These are phyloP conservation scores for Myrmecophaga tridactyla DNA, from an alignment of 2,113 vertebrate species.

Conservation along the genomic window DNA sequence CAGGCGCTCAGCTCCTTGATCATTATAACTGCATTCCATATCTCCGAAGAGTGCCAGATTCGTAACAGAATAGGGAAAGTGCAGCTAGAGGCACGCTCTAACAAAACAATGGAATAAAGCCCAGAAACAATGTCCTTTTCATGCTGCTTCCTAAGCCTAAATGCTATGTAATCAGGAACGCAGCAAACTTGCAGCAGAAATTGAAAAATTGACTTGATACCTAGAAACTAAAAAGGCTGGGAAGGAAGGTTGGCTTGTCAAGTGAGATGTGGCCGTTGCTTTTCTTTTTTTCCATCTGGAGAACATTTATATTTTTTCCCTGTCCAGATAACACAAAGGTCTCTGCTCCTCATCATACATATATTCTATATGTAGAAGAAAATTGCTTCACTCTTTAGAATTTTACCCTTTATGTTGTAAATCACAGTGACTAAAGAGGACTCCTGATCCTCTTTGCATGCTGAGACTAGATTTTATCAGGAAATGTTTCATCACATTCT, in stretches of 20 bases:
- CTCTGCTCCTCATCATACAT: conserved; percentile 37
- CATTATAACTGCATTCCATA: conserved; percentile 76
- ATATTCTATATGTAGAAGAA: conserved; percentile 30
- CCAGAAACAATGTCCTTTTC: conserved; percentile 73
- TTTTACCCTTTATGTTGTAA: conserved; percentile 53
- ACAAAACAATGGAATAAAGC: conserved; percentile 74
- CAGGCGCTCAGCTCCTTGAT: conserved; percentile 69
- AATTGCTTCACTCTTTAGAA: conserved; percentile 60
- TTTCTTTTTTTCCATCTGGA: conserved; percentile 8
- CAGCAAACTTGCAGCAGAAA: conserved; percentile 30
- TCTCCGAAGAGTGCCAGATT: conserved; percentile 68
- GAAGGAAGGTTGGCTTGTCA: conserved; percentile 2
- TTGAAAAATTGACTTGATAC: conserved; percentile 58
- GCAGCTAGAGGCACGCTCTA: conserved; percentile 68
- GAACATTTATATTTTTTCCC: conserved; percentile 23
- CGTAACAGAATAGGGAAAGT: conserved; percentile 74
- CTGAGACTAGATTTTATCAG: conserved; percentile 71
- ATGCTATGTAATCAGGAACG: conserved; percentile 48
- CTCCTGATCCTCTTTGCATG: conserved; percentile 48
- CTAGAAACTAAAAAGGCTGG: conserved; percentile 33
- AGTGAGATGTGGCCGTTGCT: neutral
- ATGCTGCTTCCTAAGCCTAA: conserved; percentile 32
- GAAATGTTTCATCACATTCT: conserved; percentile 76
- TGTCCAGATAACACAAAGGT: conserved; percentile 51
- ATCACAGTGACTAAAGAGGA: conserved; percentile 51